These are phyloP conservation scores for Pao palembangensis DNA, from an alignment of 2,113 vertebrate species.

Conservation along the genomic window DNA sequence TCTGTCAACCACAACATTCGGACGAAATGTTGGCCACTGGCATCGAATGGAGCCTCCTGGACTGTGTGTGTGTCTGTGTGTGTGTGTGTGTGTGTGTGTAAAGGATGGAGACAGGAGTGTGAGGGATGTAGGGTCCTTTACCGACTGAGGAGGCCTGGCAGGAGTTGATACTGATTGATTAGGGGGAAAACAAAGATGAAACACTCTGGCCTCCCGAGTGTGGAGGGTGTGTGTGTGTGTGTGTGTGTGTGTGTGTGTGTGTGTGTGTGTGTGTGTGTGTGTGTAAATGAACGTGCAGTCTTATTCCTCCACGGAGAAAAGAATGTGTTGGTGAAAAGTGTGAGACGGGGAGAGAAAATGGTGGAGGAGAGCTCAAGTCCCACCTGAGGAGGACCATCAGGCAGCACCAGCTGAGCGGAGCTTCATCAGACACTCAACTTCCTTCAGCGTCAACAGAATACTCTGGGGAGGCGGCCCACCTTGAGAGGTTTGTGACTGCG, in stretches of 20 bases:
- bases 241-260: neutral
- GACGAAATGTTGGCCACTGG: constrained; percentile 42
- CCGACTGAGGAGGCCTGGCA: constrained; percentile 58
- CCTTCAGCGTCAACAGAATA: neutral
- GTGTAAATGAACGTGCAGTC: constrained; percentile 20
- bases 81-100: constrained; percentile 17
- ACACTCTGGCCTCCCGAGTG: constrained; percentile 20
- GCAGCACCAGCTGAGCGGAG: too few species aligned
- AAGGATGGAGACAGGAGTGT: constrained; percentile 47
- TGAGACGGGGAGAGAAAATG: neutral
- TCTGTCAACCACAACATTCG: constrained; percentile 53
- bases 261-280: neutral
- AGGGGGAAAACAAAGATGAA: constrained; percentile 48
- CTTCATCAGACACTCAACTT: too few species aligned
- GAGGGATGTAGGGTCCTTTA: constrained; percentile 63
- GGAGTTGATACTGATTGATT: constrained; percentile 67
- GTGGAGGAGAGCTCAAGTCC: neutral
- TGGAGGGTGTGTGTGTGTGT: too few species aligned
- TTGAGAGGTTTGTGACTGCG: constrained; percentile 81
- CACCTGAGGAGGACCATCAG: neutral
- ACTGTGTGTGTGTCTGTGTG: constrained; percentile 13
- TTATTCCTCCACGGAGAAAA: constrained; percentile 6
- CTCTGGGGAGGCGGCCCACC: constrained; percentile 59
- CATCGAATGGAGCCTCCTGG: constrained; percentile 35
- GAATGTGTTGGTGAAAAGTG: constrained; percentile 1